phyloP scores from a whole-genome alignment of 92 coral and sea anemone genomes.

The Palythoa heliodiscus region DNA sequence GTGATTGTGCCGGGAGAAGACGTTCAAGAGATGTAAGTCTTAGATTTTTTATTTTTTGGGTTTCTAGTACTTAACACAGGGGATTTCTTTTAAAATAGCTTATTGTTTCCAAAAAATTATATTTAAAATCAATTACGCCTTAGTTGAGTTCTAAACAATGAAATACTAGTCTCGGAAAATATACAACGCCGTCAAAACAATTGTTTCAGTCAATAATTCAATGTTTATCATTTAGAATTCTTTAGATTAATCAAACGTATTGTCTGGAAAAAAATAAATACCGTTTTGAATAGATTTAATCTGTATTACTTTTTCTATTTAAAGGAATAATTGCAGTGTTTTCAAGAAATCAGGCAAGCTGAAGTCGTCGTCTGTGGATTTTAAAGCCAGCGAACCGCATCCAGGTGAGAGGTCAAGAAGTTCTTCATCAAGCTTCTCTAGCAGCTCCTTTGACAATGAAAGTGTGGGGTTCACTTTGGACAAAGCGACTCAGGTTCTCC shows the following conservation, averaged over 20 bases:
- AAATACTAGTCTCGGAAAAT: too few relatives aligned
- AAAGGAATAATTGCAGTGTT: constrained; percentile 47
- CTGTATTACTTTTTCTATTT: constrained; percentile 36
- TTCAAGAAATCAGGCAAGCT: constrained; percentile 37
- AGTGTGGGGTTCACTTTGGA: constrained; percentile 18
- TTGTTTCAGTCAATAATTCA: too few relatives aligned
- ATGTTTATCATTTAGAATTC: not conserved
- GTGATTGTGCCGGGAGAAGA: constrained; percentile 34
- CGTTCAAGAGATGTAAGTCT: constrained; percentile 46
- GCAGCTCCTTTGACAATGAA: constrained; percentile 25
- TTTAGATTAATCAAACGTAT: not conserved
- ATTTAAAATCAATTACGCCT: too few relatives aligned
- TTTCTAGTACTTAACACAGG: constrained; percentile 5
- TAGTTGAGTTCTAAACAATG: too few relatives aligned
- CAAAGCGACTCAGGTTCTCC: constrained; percentile 26
- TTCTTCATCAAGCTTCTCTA: constrained; percentile 4
- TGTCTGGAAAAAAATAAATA: not conserved
- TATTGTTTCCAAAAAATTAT: too few relatives aligned
- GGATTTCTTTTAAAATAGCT: not conserved
- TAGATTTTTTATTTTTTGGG: constrained; percentile 8
- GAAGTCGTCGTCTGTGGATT: constrained; percentile 24
- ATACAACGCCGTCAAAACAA: too few relatives aligned
- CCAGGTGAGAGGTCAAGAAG: constrained; percentile 33
- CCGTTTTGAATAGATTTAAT: constrained; percentile 1
- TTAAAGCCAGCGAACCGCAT: not conserved